phyloP scores from a whole-genome alignment of 2,888 invertebrate species.

The Galeopsomyia nigrocyanea region DNA sequence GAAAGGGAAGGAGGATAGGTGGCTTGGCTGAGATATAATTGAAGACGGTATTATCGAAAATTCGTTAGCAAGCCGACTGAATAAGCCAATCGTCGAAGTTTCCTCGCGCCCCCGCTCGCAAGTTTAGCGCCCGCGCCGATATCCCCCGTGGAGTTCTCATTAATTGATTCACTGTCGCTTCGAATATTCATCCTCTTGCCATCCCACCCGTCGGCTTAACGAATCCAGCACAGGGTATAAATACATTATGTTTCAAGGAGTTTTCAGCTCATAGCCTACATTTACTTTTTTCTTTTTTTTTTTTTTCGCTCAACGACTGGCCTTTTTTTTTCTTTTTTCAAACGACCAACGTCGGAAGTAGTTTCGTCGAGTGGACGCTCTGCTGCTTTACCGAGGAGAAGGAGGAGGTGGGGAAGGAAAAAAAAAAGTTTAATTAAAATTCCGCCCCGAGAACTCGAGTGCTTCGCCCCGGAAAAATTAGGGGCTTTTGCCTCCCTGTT shows the following conservation, averaged over 20 bases:
- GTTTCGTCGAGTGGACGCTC: constrained; percentile 11
- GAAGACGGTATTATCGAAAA: constrained; percentile 40
- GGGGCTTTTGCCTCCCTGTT: constrained; percentile 1
- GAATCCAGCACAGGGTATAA: too few species aligned
- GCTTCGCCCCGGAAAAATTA: constrained; percentile 48
- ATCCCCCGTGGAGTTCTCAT: constrained; percentile 22
- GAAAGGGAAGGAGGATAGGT: not conserved
- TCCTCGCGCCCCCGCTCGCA: not conserved
- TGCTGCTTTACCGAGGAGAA: too few species aligned
- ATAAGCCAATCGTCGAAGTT: constrained; percentile 31
- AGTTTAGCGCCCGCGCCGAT: constrained; percentile 14
- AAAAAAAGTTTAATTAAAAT: constrained; percentile 61
- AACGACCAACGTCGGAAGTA: constrained; percentile 35
- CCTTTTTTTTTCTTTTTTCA: constrained; percentile 18
- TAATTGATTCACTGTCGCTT: constrained; percentile 35
- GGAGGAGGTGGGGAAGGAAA: constrained; percentile 39
- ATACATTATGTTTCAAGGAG: too few species aligned
- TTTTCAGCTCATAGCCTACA: not conserved
- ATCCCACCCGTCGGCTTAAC: too few species aligned
- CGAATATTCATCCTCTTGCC: constrained; percentile 16
- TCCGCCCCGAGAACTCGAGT: constrained; percentile 54
- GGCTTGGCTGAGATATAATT: constrained; percentile 27
- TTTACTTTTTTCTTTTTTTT: too few species aligned
- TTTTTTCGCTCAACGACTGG: not conserved
- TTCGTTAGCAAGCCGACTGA: constrained; percentile 16